phyloP scores from a whole-genome alignment of 64 coral and sea anemone species.

The Stichodactyla helianthus region DNA sequence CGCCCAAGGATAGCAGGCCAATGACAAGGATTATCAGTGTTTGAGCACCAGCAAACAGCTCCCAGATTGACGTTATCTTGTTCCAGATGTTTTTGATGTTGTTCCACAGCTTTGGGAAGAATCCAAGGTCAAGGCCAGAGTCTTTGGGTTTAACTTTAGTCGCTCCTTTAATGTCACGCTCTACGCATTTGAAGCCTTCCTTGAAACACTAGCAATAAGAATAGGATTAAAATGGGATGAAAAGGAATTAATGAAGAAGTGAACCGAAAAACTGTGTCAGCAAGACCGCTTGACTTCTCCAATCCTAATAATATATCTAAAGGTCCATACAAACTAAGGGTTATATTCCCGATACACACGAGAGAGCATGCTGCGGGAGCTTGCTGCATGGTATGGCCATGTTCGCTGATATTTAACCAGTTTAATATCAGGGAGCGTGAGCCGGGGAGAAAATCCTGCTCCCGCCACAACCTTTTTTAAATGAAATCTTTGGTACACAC shows the following conservation, averaged over 20 bases:
- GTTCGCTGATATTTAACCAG: too few species aligned
- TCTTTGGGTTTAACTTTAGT: slow-evolving; percentile 47
- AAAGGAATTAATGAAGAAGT: not conserved
- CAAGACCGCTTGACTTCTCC: too few species aligned
- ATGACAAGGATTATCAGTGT: slow-evolving; percentile 5
- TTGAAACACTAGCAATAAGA: slow-evolving; percentile 26
- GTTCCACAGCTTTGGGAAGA: slow-evolving; percentile 44
- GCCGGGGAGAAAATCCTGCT: too few species aligned
- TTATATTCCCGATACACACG: too few species aligned
- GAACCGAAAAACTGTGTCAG: too few species aligned
- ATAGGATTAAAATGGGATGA: not conserved
- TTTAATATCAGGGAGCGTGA: too few species aligned
- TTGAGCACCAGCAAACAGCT: slow-evolving; percentile 16
- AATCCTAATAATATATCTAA: too few species aligned
- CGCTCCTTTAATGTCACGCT: slow-evolving; percentile 44
- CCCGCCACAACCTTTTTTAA: too few species aligned
- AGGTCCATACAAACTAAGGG: too few species aligned
- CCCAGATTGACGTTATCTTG: slow-evolving; percentile 15
- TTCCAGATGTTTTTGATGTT: slow-evolving; percentile 44
- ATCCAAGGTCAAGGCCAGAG: slow-evolving; percentile 41
- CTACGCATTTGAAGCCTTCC: slow-evolving; percentile 46
- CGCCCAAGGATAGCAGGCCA: slow-evolving; percentile 32
- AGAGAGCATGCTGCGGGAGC: too few species aligned
- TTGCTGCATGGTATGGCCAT: too few species aligned
- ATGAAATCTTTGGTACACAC: too few species aligned